Evolutionary conservation across 37 sponge, comb jelly and placozoan genomes (phyloP).

Genomic region (Axinella damicornis): DNA sequence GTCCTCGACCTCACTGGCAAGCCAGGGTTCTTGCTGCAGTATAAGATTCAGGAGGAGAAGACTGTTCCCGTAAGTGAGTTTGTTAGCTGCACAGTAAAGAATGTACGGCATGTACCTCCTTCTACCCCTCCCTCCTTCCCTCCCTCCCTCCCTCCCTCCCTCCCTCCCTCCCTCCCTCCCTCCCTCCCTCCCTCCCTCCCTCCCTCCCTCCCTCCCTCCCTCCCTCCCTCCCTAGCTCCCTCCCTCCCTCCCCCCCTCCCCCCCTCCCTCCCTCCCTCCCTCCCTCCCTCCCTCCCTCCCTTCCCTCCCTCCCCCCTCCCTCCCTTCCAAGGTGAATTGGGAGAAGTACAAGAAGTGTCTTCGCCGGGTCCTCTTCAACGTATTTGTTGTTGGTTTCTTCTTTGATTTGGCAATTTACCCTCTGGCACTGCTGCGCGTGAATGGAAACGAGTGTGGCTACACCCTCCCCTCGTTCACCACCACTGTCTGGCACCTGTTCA

Average conservation of each 20-base stretch:
- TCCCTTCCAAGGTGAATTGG: conserved; percentile 43
- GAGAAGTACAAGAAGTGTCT: conserved; percentile 73
- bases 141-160: not conserved
- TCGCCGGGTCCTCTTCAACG: conserved; percentile 61
- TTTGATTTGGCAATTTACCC: conserved; percentile 50
- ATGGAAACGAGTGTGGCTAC: conserved; percentile 74
- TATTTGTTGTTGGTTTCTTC: conserved; percentile 44
- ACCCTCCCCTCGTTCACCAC: conserved; percentile 84
- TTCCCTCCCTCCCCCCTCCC: not conserved
- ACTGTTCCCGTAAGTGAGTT: conserved; percentile 38
- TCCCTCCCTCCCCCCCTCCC: not conserved
- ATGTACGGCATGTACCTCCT: too few species aligned
- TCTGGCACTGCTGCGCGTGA: conserved; percentile 22
- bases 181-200: not conserved
- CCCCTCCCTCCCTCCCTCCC: too few species aligned
- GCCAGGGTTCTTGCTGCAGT: conserved; percentile 71
- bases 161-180: not conserved
- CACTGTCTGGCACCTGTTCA: conserved; percentile 66
- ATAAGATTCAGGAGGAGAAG: conserved; percentile 92
- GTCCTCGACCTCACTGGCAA: conserved; percentile 82
- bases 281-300: not conserved
- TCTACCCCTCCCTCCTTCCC: not conserved
- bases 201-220: too few species aligned
- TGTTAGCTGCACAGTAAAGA: too few species aligned
- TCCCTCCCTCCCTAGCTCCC: not conserved